Percentiles rank a stretch among this genome's conserved stretches.
phyloP scores from a whole-genome alignment of 1,140 invertebrate genomes.

The Sinonovacula constricta region DNA sequence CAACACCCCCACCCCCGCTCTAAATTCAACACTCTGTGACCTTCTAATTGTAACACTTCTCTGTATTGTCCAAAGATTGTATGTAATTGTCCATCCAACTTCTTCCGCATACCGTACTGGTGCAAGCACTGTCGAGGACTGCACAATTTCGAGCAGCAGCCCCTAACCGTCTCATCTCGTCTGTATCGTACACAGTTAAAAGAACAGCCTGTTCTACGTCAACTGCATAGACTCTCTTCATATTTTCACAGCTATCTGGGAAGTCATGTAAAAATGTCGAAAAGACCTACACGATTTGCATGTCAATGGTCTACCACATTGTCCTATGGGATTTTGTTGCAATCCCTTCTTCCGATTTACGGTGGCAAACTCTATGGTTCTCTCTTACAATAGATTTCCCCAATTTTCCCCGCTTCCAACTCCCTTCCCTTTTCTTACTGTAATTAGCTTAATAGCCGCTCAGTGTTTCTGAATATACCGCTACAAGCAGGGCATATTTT shows the following conservation, averaged over 20 bases:
- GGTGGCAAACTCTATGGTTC: not conserved
- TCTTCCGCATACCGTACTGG: constrained; percentile 47
- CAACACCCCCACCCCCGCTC: constrained; percentile 25
- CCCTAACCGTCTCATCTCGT: constrained; percentile 26
- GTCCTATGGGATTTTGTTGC: not conserved
- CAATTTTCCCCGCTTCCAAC: constrained; percentile 11
- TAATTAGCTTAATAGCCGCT: constrained; percentile 3
- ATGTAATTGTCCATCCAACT: constrained; percentile 50
- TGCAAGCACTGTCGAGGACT: constrained; percentile 53
- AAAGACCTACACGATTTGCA: constrained; percentile 40
- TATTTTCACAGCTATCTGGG: constrained; percentile 39
- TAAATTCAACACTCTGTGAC: constrained; percentile 52
- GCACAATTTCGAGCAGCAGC: constrained; percentile 51
- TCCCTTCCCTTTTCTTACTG: constrained; percentile 16
- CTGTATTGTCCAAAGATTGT: constrained; percentile 22
- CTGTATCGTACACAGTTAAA: constrained; percentile 39
- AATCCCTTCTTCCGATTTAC: constrained; percentile 5
- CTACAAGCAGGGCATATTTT: not conserved
- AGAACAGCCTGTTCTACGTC: constrained; percentile 43
- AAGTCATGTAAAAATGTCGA: constrained; percentile 23
- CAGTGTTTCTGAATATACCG: not conserved
- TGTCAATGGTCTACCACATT: constrained; percentile 8
- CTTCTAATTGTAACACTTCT: constrained; percentile 26
- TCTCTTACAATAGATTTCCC: constrained; percentile 20
- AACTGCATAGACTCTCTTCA: constrained; percentile 32